Percentiles rank a stretch among this genome's conserved stretches.
Conservation (phyloP, 1,140 invertebrate genomes). For the Micrasema minimum region DNA sequence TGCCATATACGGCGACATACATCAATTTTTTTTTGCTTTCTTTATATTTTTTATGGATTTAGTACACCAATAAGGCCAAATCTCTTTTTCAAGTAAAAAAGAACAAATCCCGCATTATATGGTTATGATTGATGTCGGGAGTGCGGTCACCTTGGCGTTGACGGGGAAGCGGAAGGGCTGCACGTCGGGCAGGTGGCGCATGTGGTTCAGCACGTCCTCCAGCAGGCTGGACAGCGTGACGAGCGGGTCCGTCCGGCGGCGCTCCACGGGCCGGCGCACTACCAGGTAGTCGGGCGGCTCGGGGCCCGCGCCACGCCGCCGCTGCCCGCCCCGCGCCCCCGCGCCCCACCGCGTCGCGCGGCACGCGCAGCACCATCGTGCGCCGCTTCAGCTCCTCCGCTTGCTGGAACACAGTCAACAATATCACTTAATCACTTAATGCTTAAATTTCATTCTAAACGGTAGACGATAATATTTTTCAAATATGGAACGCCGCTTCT, state of each 20-base stretch:
- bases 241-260: constrained; percentile 95
- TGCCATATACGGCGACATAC: too few species aligned
- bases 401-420: constrained; percentile 67
- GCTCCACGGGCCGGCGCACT: constrained; percentile 90
- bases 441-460: too few species aligned
- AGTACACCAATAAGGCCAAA: too few species aligned
- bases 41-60: too few species aligned
- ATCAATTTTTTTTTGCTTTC: too few species aligned
- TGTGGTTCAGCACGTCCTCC: constrained; percentile 93
- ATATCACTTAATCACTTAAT: too few species aligned
- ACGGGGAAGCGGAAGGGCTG: constrained; percentile 95
- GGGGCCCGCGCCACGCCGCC: constrained; percentile 72
- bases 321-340: constrained; percentile 72
- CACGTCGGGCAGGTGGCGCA: constrained; percentile 92
- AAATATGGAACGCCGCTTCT: too few species aligned
- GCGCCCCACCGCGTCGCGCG: constrained; percentile 79
- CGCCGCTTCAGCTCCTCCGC: constrained; percentile 83
- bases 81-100: too few species aligned
- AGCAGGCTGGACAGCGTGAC: constrained; percentile 94
- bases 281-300: constrained; percentile 92
- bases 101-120: too few species aligned
- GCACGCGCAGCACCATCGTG: constrained; percentile 85
- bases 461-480: too few species aligned
- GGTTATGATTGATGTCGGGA: too few species aligned
- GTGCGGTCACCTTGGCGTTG: constrained; percentile 91